Base-by-base conservation (phyloP, 2,797 vertebrate genomes). In the Podargus strigoides region DNA sequence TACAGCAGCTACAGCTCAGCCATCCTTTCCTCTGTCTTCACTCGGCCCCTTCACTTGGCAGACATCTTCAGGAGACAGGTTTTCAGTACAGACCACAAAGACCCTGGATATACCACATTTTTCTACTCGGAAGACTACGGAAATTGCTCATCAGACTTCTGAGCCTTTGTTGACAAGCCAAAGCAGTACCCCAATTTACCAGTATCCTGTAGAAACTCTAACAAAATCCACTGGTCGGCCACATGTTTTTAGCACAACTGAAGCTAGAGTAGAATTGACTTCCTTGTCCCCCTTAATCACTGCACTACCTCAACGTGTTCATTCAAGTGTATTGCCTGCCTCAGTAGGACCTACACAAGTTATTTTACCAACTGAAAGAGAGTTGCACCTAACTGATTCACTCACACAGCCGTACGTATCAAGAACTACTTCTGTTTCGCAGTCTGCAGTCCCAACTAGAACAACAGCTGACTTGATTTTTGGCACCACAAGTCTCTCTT, bases 71-170 rank as follows among this genome's bases (percentile, higher is more conserved):
- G 60, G 83, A 76, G 77, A 90, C 52, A 82, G 78, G 63, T 36
- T 63, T 58, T n/a, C 87, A 30, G 62, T 89, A 62, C 42, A 74
- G 66, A 68, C 76, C 37, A 32, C 91, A 37, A 75, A 94, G 37
- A 97, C 85, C 23, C 79, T 19, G 4, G 46, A 11, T 95, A 16
- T 20, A 92, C 95, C 37, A 91, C 97, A 7, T 68, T 89, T 84
- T 90, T 93, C 17, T 95, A 87, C 96, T 91, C 70, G 75, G 86
- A 96, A 17, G 72, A 81, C 10, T 58, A 7, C 8, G 78, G 97
- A 84, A 72, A 52, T 74, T 70, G 94, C 83, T 68, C 95, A 4
- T 50, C 95, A 97, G 41, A 91, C 97, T 85, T 97, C 97, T 52
- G 74, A 90, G 27, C 44, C 87, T 79, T 94, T 86, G 24, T 53